phyloP scores from a whole-genome alignment of 2,888 invertebrate genomes.

The Oscheius sp. region DNA sequence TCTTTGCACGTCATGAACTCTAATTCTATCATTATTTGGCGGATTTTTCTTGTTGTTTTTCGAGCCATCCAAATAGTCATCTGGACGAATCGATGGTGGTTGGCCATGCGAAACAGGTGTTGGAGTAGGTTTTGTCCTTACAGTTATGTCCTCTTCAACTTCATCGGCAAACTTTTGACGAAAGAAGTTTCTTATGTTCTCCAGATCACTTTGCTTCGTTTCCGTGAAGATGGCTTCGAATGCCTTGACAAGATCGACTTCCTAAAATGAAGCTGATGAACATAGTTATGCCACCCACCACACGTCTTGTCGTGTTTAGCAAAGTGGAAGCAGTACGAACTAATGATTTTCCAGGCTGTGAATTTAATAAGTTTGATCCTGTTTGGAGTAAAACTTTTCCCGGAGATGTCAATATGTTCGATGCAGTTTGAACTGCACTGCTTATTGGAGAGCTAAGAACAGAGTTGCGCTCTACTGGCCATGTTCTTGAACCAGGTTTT shows the following conservation, averaged over 20 bases:
- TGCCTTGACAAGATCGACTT: neutral
- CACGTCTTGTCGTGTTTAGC: no score
- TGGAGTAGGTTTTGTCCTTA: neutral
- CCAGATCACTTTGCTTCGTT: constrained; percentile 14
- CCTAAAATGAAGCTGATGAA: neutral
- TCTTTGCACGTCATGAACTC: neutral
- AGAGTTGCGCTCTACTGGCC: no score
- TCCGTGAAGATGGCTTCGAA: constrained; percentile 29
- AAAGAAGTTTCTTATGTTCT: constrained; percentile 28
- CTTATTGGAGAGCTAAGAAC: no score
- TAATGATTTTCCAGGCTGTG: no score
- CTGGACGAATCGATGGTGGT: neutral
- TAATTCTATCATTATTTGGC: constrained; percentile 7
- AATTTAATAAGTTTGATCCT: no score
- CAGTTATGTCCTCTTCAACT: neutral
- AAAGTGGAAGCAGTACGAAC: no score
- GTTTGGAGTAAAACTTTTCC: no score
- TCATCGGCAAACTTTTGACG: constrained; percentile 31
- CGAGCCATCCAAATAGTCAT: neutral
- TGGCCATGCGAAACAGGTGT: neutral
- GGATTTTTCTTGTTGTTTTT: neutral
- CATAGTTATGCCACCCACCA: no score
- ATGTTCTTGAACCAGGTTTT: neutral
- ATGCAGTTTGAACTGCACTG: no score
- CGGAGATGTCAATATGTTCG: no score